Percentiles rank a stretch among this genome's conserved stretches.
These are phyloP conservation scores for Hippocampus guttulatus DNA, from an alignment of 2,113 vertebrate species.

Conservation along the genomic window DNA sequence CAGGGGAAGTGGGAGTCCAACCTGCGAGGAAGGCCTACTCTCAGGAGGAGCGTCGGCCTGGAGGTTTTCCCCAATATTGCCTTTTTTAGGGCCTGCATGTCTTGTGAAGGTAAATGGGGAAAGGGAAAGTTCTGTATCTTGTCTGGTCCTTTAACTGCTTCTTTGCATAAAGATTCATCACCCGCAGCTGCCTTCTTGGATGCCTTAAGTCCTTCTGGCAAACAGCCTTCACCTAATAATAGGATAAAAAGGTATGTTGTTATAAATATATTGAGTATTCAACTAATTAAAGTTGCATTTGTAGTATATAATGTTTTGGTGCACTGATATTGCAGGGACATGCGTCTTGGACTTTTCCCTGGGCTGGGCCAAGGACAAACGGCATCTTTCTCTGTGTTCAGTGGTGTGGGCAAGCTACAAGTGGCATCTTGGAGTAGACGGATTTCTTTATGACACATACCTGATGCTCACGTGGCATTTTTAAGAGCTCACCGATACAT, in stretches of 20 bases:
- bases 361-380: neutral
- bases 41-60: conserved; percentile 77
- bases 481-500: neutral
- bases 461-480: neutral
- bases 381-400: conserved; percentile 10
- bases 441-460: conserved; percentile 12
- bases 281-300: neutral
- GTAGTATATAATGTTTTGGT: neutral
- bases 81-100: conserved; percentile 75
- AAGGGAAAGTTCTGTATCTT: neutral
- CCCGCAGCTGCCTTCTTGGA: conserved; percentile 7
- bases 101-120: conserved; percentile 67
- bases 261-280: neutral
- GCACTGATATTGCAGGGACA: conserved; percentile 14
- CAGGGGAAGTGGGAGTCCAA: conserved; percentile 52
- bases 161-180: conserved; percentile 15
- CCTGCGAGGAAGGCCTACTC: conserved; percentile 71
- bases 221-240: conserved; percentile 13
- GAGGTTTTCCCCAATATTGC: conserved; percentile 77
- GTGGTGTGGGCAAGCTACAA: conserved; percentile 36
- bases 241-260: conserved; percentile 29
- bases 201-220: neutral
- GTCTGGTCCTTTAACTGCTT: neutral
- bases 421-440: conserved; percentile 37
- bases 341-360: neutral